Evolutionary conservation across 2,797 vertebrate genomes (phyloP).

Genomic region (Paguma larvata): DNA sequence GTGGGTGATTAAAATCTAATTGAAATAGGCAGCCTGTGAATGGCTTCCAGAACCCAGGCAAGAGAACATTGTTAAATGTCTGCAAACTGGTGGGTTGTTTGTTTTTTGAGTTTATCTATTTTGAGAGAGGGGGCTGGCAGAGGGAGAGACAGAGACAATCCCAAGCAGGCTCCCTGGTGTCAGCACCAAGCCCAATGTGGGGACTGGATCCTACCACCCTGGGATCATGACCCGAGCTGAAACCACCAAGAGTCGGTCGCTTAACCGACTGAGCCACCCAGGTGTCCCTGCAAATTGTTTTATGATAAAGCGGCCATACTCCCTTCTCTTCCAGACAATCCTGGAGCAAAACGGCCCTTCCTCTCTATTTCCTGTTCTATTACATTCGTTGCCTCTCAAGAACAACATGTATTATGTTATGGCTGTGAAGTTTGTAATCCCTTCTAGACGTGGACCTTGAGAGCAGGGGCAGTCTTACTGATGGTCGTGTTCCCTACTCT

Average conservation of each 20-base stretch:
- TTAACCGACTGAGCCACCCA: too few relatives aligned
- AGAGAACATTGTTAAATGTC: not conserved
- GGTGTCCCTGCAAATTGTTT: not conserved
- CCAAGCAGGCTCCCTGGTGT: too few relatives aligned
- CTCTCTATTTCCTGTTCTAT: not conserved
- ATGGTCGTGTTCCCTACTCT: not conserved
- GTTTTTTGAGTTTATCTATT: too few relatives aligned
- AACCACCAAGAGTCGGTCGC: too few relatives aligned
- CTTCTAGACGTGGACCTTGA: not conserved
- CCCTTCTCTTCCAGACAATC: not conserved
- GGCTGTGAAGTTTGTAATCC: not conserved
- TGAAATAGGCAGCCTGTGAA: not conserved
- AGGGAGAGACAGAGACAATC: too few relatives aligned
- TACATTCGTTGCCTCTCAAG: not conserved
- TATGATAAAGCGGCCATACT: not conserved
- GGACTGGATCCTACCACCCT: too few relatives aligned
- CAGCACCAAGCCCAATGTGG: too few relatives aligned
- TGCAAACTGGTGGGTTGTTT: not conserved
- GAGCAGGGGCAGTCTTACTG: not conserved
- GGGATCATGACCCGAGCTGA: too few relatives aligned
- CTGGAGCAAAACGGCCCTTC: not conserved
- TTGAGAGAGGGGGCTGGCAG: too few relatives aligned
- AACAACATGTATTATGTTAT: not conserved
- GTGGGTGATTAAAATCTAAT: not conserved
- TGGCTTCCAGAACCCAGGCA: not conserved